Evolutionary conservation across 1,140 invertebrate genomes (phyloP), one percentile per base, ranked within the genome.

Genomic region (Gerris buenoi): DNA sequence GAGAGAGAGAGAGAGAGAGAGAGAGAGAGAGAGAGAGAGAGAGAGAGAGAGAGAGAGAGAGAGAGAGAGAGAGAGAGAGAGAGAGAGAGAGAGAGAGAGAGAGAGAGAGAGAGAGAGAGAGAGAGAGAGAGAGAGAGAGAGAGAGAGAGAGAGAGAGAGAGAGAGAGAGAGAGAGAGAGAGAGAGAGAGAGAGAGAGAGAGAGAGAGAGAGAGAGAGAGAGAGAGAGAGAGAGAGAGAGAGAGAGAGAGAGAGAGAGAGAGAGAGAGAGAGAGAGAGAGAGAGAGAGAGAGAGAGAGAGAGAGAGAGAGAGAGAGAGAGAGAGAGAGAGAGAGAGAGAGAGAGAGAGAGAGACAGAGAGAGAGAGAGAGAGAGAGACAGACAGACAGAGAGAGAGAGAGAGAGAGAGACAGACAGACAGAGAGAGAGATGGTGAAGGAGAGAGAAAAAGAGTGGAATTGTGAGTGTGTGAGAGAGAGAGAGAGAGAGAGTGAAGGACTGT

Each of bases 131-230:
- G n/a, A n/a, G n/a, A n/a, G n/a, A n/a, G n/a, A n/a, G n/a, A n/a
- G n/a, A n/a, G n/a, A n/a, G n/a, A n/a, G n/a, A n/a, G n/a, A n/a
- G n/a, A n/a, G n/a, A n/a, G n/a, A n/a, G n/a, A n/a, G n/a, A n/a
- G n/a, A n/a, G n/a, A n/a, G n/a, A n/a, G n/a, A n/a, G n/a, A n/a
- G n/a, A n/a, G n/a, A n/a, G n/a, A n/a, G n/a, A n/a, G 71, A 70
- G 68, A 70, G 68, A 68, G 64, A 57, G 63, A 65, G 69, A 65
- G 65, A 68, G 63, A 63, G 64, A 60, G 65, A 57, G 64, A 58
- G 25, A 29, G 62, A 68, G 27, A 33, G 60, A 64, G 46, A 57
- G 64, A 63, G 46, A 23, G 62, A 65, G 60, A 25, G 26, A 62
- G 25, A 63, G 63, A 63, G 62, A n/a, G n/a, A n/a, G n/a, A n/a